These are phyloP conservation scores for Helicoverpa zea DNA, from an alignment of 1,140 invertebrate genomes.

Conservation along the genomic window DNA sequence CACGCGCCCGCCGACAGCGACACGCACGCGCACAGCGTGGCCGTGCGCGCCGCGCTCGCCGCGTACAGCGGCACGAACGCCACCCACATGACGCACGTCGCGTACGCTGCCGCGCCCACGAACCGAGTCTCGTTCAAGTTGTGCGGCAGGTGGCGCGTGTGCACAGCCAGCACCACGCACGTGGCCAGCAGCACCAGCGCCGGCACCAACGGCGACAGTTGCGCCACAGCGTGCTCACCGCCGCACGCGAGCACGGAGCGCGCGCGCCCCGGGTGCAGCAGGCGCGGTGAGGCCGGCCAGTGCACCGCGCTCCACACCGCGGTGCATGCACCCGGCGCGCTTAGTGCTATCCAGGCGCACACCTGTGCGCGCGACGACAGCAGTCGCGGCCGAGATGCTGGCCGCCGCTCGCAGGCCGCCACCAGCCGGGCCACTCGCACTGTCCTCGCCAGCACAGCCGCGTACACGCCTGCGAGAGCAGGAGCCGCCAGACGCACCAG, in stretches of 20 bases:
- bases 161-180: constrained; percentile 95
- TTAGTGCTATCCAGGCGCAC: constrained; percentile 83
- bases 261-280: constrained; percentile 26
- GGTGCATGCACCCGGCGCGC: constrained; percentile 91
- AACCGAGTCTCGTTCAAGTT: constrained; percentile 96
- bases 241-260: constrained; percentile 23
- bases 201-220: constrained; percentile 7
- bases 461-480: constrained; percentile 56
- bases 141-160: constrained; percentile 95
- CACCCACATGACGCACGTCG: constrained; percentile 22
- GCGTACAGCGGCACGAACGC: constrained; percentile 26
- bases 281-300: constrained; percentile 2
- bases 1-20: constrained; percentile 88
- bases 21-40: constrained; percentile 91
- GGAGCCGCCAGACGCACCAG: constrained; percentile 56
- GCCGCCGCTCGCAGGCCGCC: constrained; percentile 47
- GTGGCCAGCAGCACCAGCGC: constrained; percentile 12
- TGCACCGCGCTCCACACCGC: constrained; percentile 87
- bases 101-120: constrained; percentile 88
- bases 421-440: constrained; percentile 57
- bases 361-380: constrained; percentile 57
- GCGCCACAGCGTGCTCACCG: constrained; percentile 3
- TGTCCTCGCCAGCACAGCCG: constrained; percentile 58
- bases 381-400: constrained; percentile 41
- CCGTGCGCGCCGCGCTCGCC: constrained; percentile 87